Evolutionary conservation across 2,113 vertebrate genomes (phyloP).

Genomic region (Xyliphius kryptos): DNA sequence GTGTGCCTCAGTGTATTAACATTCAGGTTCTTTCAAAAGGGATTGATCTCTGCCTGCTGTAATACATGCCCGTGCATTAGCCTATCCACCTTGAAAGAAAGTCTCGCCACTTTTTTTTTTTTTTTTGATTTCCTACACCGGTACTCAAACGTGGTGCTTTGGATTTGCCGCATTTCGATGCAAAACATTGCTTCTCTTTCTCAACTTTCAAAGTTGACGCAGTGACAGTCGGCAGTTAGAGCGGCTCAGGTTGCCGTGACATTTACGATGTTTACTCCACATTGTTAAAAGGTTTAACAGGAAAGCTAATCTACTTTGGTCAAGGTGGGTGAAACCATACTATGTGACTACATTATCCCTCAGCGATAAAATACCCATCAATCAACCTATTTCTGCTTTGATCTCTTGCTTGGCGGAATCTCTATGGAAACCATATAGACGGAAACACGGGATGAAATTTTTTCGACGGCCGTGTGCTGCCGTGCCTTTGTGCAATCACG

Average conservation of each 20-base stretch:
- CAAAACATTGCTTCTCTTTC: conserved; percentile 5
- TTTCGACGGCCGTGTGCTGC: conserved; percentile 5
- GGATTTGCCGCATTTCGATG: conserved; percentile 24
- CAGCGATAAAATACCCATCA: conserved; percentile 14
- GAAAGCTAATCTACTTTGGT: background rate
- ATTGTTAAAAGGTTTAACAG: background rate
- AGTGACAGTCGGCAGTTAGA: conserved; percentile 19
- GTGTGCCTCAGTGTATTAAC: conserved; percentile 50
- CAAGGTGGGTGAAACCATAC: conserved; percentile 3
- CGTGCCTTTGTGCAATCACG: conserved; percentile 9
- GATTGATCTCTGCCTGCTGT: conserved; percentile 43
- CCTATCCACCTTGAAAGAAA: conserved; percentile 42
- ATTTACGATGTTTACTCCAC: background rate
- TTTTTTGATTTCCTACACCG: conserved; percentile 26
- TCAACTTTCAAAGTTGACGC: background rate
- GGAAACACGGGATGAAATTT: background rate
- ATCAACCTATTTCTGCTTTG: conserved; percentile 13
- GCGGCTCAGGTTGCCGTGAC: background rate
- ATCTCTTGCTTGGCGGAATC: conserved; percentile 11
- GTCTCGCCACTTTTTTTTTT: conserved; percentile 28
- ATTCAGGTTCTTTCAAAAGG: conserved; percentile 48
- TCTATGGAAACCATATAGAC: conserved; percentile 24
- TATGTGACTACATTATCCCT: background rate
- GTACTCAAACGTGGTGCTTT: conserved; percentile 23
- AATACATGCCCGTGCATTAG: conserved; percentile 41